Base-by-base conservation (phyloP, 2,113 vertebrate species). In the Brachirus orientalis region DNA sequence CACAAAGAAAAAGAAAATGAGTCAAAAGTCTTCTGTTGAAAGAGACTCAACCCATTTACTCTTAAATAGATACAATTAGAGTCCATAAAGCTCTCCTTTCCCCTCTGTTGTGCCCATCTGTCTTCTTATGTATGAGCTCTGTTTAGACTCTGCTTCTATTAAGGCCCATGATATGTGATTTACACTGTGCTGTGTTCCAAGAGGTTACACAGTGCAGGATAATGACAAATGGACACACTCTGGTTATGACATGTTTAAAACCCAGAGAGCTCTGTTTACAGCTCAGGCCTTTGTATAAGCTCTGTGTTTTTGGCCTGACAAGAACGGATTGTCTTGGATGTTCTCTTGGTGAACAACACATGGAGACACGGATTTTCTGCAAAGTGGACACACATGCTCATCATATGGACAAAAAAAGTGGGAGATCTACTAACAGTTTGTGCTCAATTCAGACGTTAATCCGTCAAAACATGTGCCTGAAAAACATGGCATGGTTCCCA, bases 181-280 rank as follows among this genome's bases (percentile, higher is more conserved):
- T 79, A 62, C 71, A 55, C 67, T 18, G 62, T 18, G 47, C n/a
- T 54, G 46, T 19, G 55, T 51, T 72, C 61, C 52, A 56, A 19
- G 16, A 5, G 14, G 22, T 36, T 33, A 36, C 62, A 18, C 38
- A 16, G 10, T 36, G 59, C 55, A 18, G 11, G 53, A 58, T 47
- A 53, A 80, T 82, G 85, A 85, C 43, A 79, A 85, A 85, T 85
- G 47, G 66, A 17, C 9, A 3, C 14, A 10, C 51, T 58, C 44
- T 37, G 63, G 71, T 76, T 74, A 65, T 79, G 82, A 81, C 77
- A 76, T 81, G 74, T 87, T 85, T 87, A 76, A 80, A 82, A 68
- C 20, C 41, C 52, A 48, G 48, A 81, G 72, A 71, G 62, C 69
- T 79, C 48, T 83, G 86, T 82, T 82, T 77, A 73, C 61, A 58